Evolutionary conservation across 2,888 invertebrate species (phyloP).

Genomic region (Toxonevra muliebris): DNA sequence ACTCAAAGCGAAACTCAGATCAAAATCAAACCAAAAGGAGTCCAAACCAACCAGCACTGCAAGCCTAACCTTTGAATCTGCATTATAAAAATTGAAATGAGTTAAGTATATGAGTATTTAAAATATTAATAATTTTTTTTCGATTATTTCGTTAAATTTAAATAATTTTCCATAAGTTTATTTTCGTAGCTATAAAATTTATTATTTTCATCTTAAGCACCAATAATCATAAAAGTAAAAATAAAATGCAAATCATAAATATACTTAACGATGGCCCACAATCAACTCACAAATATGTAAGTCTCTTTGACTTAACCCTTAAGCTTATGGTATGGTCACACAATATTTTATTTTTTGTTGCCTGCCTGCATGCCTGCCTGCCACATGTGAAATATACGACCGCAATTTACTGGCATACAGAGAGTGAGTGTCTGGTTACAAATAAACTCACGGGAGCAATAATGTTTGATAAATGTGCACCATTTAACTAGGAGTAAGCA

Average conservation of each 20-base stretch:
- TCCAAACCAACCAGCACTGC: too few relatives aligned
- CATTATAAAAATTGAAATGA: too few relatives aligned
- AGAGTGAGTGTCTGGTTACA: constrained; percentile 48
- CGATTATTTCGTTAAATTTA: too few relatives aligned
- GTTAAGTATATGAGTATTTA: too few relatives aligned
- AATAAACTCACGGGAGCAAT: constrained; percentile 55
- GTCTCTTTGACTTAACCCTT: neutral
- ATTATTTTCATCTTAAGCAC: neutral
- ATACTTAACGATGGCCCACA: neutral
- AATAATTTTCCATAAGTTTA: too few relatives aligned
- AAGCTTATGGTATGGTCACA: neutral
- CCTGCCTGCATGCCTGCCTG: neutral
- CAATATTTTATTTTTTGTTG: neutral
- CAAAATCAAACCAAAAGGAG: too few relatives aligned
- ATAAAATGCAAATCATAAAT: neutral
- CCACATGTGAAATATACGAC: constrained; percentile 28
- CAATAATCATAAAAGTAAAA: too few relatives aligned
- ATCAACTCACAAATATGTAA: neutral
- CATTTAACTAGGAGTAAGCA: constrained; percentile 55
- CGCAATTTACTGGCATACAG: constrained; percentile 53
- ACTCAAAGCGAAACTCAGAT: too few relatives aligned
- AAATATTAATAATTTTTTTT: too few relatives aligned
- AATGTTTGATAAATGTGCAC: constrained; percentile 59
- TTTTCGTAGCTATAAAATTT: too few relatives aligned
- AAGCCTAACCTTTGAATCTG: too few relatives aligned